Base-by-base conservation (phyloP, 2,888 invertebrate species). In the Lathronympha strigana region DNA sequence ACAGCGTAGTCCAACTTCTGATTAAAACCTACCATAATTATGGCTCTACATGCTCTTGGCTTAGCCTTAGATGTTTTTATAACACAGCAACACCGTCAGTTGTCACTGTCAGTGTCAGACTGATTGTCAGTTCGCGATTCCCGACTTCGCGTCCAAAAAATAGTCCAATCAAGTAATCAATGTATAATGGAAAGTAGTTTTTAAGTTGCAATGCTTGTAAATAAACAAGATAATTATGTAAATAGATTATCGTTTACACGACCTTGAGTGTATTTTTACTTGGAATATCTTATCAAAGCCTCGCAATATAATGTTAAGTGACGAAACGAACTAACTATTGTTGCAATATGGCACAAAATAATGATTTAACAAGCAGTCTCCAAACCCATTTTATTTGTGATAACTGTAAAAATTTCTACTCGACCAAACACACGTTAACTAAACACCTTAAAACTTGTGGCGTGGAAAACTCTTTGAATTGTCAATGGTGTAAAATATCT, bases 401-500 rank as follows among this genome's bases (percentile, higher is more conserved):
- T 61, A 31, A 53, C 11, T 72, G 71, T 21, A 47, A 61, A 6
- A 47, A 54, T 1, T 17, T 60, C 15, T 61, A 23, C 47, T 4
- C 47, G 15, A 38, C 50, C 0, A 69, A 67, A 58, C 17, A n/a
- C 25, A 4, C 17, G 2, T 0, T 69, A 5, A 0, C n/a, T 17
- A 54, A 67, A 15, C 72, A 72, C 45, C 11, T 71, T 1, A 0
- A 15, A 4, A 23, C 36, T 4, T 72, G 72, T 40, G 54, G 47
- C 2, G 28, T 61, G 6, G 15, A 31, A 1, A 49, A 53, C 50
- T 1, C 67, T 28, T 25, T 58, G 0, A 54, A 64, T 13, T 80
- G 81, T 38, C 66, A 33, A 4, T 78, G 76, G 76, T 80, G 80
- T 53, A 71, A 72, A 4, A 38, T 78, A n/a, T 40, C 54, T 8